Conservation (phyloP, 2,113 vertebrate genomes). For the Poicephalus gulielmi region DNA sequence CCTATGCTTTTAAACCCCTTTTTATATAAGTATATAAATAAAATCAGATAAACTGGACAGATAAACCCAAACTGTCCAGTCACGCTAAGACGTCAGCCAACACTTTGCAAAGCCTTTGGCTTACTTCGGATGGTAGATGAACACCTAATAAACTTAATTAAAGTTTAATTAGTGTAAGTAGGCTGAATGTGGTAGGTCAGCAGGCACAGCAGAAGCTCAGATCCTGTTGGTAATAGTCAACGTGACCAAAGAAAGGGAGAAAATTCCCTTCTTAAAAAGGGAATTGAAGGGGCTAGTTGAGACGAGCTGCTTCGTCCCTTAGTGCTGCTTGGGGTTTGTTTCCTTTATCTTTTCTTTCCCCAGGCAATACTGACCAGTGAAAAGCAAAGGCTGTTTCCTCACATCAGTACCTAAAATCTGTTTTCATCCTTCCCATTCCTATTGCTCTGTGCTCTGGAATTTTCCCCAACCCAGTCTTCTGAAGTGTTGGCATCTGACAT, state of each 20-base stretch:
- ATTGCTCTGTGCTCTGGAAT: background rate
- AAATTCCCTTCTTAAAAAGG: background rate
- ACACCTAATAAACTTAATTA: constrained; percentile 29
- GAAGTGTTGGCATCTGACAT: background rate
- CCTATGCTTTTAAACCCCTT: background rate
- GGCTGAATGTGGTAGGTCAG: constrained; percentile 46
- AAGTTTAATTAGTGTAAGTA: constrained; percentile 47
- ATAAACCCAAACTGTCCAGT: background rate
- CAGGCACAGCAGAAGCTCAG: background rate
- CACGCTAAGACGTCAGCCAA: background rate
- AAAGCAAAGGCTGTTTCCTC: background rate
- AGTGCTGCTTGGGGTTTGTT: background rate
- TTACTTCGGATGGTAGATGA: constrained; percentile 4
- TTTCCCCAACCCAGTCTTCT: background rate
- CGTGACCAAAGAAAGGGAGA: background rate
- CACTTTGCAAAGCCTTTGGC: background rate
- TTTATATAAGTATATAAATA: background rate
- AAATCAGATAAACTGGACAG: background rate
- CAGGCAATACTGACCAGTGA: background rate
- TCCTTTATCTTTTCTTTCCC: background rate
- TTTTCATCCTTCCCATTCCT: background rate
- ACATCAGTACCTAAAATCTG: background rate
- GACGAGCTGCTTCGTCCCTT: background rate
- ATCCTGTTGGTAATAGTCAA: background rate
- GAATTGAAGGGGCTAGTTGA: background rate